Percentiles rank a stretch among this genome's conserved stretches.
Evolutionary conservation across 2,797 vertebrate species (phyloP).

Genomic region (Champsocephalus esox): DNA sequence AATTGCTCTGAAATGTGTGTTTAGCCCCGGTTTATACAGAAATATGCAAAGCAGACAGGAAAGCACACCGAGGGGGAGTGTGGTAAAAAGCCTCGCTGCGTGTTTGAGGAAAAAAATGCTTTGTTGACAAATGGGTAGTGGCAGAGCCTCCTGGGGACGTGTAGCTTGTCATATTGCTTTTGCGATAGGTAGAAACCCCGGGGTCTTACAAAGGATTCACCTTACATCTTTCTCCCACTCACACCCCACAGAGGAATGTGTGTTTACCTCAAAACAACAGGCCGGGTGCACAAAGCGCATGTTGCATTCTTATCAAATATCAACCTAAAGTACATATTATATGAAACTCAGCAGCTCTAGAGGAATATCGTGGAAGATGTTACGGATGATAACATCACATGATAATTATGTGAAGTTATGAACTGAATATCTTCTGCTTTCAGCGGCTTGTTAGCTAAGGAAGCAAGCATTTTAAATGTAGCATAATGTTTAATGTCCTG

Average conservation of each 20-base stretch:
- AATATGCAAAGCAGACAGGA: conserved; percentile 65
- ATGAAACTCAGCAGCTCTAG: background rate
- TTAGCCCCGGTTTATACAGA: conserved; percentile 42
- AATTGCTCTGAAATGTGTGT: conserved; percentile 50
- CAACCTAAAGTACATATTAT: background rate
- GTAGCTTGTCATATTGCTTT: conserved; percentile 71
- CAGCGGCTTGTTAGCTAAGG: background rate
- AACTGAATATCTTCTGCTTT: background rate
- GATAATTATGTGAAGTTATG: background rate
- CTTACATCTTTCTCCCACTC: conserved; percentile 58
- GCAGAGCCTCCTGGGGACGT: conserved; percentile 63
- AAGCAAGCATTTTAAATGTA: background rate
- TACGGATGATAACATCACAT: background rate
- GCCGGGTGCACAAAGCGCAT: conserved; percentile 19
- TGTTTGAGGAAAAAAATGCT: conserved; percentile 70
- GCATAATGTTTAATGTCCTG: no score
- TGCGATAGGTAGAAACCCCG: conserved; percentile 60
- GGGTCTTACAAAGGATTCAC: conserved; percentile 69
- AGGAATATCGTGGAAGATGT: background rate
- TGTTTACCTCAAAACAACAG: conserved; percentile 43
- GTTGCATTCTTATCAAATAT: conserved; percentile 19
- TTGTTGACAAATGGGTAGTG: conserved; percentile 76
- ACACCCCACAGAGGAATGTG: conserved; percentile 34
- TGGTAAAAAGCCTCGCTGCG: conserved; percentile 51
- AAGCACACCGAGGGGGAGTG: conserved; percentile 62